Conservation (phyloP, 1,140 invertebrate genomes). For the Cataglyphis hispanica region DNA sequence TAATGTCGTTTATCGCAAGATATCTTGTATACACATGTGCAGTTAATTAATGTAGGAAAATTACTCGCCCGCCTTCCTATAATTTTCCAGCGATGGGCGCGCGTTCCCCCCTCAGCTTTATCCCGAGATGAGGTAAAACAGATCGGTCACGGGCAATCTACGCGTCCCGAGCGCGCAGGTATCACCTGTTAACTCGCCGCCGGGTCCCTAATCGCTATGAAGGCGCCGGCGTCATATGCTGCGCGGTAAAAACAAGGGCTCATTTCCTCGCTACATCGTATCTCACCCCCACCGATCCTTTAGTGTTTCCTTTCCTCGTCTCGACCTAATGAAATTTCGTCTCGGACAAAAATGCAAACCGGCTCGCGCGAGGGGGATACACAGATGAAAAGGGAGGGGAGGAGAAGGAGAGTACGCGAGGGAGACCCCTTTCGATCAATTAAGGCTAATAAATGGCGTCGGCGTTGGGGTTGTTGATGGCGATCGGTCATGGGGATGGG, state of each 20-base stretch:
- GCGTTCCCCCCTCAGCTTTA: constrained; percentile 17
- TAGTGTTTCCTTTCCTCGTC: constrained; percentile 8
- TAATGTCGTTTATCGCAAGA: background rate
- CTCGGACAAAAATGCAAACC: constrained; percentile 68
- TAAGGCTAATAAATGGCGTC: constrained; percentile 85
- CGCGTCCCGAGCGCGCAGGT: constrained; percentile 18
- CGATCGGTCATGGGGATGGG: constrained; percentile 59
- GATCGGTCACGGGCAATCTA: constrained; percentile 57
- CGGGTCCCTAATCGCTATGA: constrained; percentile 62
- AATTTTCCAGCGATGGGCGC: constrained; percentile 35
- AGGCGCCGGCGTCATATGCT: constrained; percentile 74
- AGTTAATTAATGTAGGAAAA: constrained; percentile 46
- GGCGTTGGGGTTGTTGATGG: constrained; percentile 72
- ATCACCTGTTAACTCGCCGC: constrained; percentile 68
- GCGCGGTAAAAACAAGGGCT: constrained; percentile 71
- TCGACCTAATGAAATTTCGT: constrained; percentile 78
- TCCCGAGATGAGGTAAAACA: constrained; percentile 34
- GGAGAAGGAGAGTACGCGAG: background rate
- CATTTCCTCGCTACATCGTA: constrained; percentile 45
- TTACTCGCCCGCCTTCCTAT: background rate
- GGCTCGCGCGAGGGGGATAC: constrained; percentile 44
- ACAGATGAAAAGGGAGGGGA: constrained; percentile 16
- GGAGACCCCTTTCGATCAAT: constrained; percentile 84
- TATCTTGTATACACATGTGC: background rate
- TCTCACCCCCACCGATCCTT: background rate